Evolutionary conservation across 2,888 invertebrate species (phyloP).

Genomic region (Xylocampa areola): DNA sequence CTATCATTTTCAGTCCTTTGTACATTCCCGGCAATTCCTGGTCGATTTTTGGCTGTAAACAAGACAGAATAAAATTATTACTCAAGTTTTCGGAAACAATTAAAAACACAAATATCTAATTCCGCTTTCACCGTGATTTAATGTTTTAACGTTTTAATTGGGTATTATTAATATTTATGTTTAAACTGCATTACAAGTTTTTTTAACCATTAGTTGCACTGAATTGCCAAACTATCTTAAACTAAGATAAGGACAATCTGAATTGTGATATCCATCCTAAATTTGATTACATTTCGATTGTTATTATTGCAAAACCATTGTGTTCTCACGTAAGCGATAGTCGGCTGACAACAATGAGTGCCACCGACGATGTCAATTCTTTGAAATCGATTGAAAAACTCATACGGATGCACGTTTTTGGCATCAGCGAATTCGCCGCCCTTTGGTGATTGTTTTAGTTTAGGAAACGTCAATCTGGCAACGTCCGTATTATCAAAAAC

Average conservation of each 20-base stretch:
- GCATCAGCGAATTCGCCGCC: constrained; percentile 86
- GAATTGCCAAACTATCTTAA: constrained; percentile 47
- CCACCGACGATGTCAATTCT: constrained; percentile 87
- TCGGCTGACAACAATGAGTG: constrained; percentile 85
- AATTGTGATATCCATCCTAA: constrained; percentile 70
- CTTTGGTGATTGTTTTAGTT: constrained; percentile 77
- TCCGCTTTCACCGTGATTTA: too few relatives aligned
- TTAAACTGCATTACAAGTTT: constrained; percentile 14
- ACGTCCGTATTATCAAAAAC: constrained; percentile 54
- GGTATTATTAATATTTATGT: too few relatives aligned
- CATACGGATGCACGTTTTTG: constrained; percentile 88
- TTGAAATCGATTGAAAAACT: constrained; percentile 87
- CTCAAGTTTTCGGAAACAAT: constrained; percentile 28
- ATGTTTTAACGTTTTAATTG: too few relatives aligned
- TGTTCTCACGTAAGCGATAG: constrained; percentile 87
- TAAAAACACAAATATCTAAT: too few relatives aligned
- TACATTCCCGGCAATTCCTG: constrained; percentile 90
- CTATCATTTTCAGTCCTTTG: constrained; percentile 92
- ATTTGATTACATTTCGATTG: constrained; percentile 72
- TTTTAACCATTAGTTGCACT: constrained; percentile 26
- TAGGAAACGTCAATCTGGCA: constrained; percentile 68
- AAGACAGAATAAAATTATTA: constrained; percentile 53
- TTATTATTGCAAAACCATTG: constrained; percentile 83
- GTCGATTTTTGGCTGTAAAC: constrained; percentile 76
- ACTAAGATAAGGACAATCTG: constrained; percentile 60